phyloP scores from a whole-genome alignment of 2,797 vertebrate species.

The Sphenopsis melanotis region DNA sequence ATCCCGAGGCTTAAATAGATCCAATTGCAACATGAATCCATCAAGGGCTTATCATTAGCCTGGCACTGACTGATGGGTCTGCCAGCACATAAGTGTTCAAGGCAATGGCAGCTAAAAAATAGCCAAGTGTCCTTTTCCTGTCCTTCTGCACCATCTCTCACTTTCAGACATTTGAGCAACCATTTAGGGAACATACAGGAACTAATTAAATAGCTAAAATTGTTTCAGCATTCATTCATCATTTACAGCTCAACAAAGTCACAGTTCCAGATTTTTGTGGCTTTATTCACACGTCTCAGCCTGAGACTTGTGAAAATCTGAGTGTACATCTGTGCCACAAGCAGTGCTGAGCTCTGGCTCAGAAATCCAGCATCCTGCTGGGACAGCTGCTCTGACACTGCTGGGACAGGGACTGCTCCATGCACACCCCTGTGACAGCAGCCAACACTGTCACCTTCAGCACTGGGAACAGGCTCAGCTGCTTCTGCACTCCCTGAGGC shows the following conservation, averaged over 20 bases:
- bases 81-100: neutral
- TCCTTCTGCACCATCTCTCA: neutral
- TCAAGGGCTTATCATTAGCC: neutral
- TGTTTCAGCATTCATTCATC: neutral
- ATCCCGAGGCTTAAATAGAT: neutral
- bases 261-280: neutral
- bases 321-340: neutral
- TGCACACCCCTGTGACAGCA: neutral
- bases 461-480: neutral
- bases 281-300: neutral
- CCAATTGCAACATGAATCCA: neutral
- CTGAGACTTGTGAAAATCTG: neutral
- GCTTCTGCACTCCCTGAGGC: neutral
- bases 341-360: neutral
- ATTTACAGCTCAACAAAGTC: neutral
- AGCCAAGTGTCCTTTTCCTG: neutral
- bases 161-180: neutral
- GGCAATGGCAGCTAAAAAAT: neutral
- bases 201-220: neutral
- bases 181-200: neutral
- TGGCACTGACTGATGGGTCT: neutral
- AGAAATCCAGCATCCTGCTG: fast-evolving
- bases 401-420: neutral
- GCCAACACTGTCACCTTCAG: neutral
- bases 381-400: neutral